These are phyloP conservation scores for Crepidodera aurea DNA, from an alignment of 2,888 invertebrate genomes.

Conservation along the genomic window DNA sequence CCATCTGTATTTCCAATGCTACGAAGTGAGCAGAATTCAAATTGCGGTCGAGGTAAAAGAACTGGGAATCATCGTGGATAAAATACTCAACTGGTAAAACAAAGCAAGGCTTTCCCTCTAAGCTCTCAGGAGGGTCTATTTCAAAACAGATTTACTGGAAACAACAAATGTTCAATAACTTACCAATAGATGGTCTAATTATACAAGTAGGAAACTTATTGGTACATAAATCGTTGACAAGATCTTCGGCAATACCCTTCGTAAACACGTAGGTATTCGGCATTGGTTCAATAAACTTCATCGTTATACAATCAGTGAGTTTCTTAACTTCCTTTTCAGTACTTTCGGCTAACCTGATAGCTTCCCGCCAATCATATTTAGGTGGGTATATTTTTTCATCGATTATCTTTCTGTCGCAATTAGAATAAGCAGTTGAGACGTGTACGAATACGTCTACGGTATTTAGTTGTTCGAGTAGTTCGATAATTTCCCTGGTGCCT, in stretches of 20 bases:
- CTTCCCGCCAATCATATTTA: constrained; percentile 73
- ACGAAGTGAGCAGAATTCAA: too few species aligned
- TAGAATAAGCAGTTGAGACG: constrained; percentile 88
- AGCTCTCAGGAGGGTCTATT: too few species aligned
- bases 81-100: too few species aligned
- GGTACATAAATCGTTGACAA: constrained; percentile 69
- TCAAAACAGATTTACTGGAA: too few species aligned
- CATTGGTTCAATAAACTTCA: constrained; percentile 69
- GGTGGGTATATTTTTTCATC: constrained; percentile 80
- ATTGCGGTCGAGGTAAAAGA: too few species aligned
- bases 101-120: too few species aligned
- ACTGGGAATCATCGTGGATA: too few species aligned
- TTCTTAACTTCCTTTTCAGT: constrained; percentile 62
- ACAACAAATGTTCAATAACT: too few species aligned
- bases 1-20: too few species aligned
- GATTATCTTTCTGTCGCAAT: constrained; percentile 72
- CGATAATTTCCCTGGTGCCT: constrained; percentile 71
- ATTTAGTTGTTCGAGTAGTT: constrained; percentile 67
- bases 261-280: constrained; percentile 94
- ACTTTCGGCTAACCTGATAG: constrained; percentile 71
- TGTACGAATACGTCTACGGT: constrained; percentile 70
- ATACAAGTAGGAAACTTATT: constrained; percentile 77
- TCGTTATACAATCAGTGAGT: constrained; percentile 65
- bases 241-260: constrained; percentile 86
- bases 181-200: constrained; percentile 55